Percentiles rank a stretch among this genome's conserved stretches.
phyloP scores from a whole-genome alignment of 2,888 invertebrate species.

The Caenorhabditis japonica region DNA sequence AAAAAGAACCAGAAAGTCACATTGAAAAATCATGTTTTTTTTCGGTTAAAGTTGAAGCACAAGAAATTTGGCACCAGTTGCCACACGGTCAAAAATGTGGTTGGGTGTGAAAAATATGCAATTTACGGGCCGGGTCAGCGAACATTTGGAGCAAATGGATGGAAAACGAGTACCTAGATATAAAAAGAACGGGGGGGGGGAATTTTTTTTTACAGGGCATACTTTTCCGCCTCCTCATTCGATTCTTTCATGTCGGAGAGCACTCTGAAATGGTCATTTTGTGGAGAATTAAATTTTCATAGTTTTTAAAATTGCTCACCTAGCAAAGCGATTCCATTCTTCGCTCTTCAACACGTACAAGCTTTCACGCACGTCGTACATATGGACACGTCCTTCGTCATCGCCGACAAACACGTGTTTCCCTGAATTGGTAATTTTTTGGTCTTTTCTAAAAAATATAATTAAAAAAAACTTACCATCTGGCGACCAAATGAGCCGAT shows the following conservation, averaged over 20 bases:
- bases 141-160: neutral
- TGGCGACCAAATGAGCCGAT: conserved; percentile 64
- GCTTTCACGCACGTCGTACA: conserved; percentile 86
- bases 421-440: conserved; percentile 79
- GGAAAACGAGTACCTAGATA: conserved; percentile 37
- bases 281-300: too few species aligned
- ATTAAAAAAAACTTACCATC: conserved; percentile 56
- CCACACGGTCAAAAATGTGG: conserved; percentile 8
- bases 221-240: conserved; percentile 61
- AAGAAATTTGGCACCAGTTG: conserved; percentile 41
- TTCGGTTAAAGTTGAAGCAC: conserved; percentile 17
- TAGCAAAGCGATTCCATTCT: conserved; percentile 73
- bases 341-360: conserved; percentile 68
- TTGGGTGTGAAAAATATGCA: conserved; percentile 24
- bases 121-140: neutral
- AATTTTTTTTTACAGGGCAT: conserved; percentile 25
- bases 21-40: neutral
- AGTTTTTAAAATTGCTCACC: conserved; percentile 43
- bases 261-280: too few species aligned
- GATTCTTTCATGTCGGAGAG: conserved; percentile 63
- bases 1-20: neutral
- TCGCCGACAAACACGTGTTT: conserved; percentile 92
- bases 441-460: neutral
- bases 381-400: conserved; percentile 92
- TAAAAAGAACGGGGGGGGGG: conserved; percentile 7